A percentile compares a stretch with the other conserved stretches of the same genome.
These are phyloP conservation scores for Rambutsinella grinnellia DNA, from an alignment of 2,888 invertebrate genomes.

Conservation along the genomic window DNA sequence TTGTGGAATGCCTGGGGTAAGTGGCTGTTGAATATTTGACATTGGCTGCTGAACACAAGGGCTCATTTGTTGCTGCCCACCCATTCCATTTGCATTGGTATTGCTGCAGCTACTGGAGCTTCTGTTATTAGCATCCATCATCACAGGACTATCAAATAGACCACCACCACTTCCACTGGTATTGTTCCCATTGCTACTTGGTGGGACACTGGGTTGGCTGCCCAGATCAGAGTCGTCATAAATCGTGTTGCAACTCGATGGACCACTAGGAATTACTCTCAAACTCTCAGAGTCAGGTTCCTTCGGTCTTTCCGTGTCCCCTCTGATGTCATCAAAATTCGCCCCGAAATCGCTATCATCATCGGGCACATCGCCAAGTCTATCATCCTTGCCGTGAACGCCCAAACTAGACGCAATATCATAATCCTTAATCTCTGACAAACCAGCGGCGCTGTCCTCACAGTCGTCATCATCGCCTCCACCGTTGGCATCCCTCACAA, in stretches of 20 bases:
- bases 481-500: constrained; percentile 38
- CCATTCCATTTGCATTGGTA: constrained; percentile 9
- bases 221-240: constrained; percentile 64
- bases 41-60: constrained; percentile 18
- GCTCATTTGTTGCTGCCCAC: constrained; percentile 49
- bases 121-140: constrained; percentile 52
- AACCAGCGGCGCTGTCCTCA: constrained; percentile 34
- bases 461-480: not conserved
- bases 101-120: constrained; percentile 64
- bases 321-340: constrained; percentile 64
- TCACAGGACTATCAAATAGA: constrained; percentile 43
- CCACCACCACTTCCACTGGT: not conserved
- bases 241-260: constrained; percentile 65
- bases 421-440: constrained; percentile 53
- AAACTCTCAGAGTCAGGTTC: constrained; percentile 66
- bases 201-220: constrained; percentile 64
- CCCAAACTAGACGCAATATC: constrained; percentile 50
- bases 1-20: not conserved
- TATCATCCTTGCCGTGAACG: constrained; percentile 16
- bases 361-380: constrained; percentile 19
- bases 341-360: constrained; percentile 55
- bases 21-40: not conserved
- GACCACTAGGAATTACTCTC: constrained; percentile 65
- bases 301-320: constrained; percentile 64
- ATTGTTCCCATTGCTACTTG: constrained; percentile 41